These are phyloP conservation scores for Cyprinodon tularosa DNA, from an alignment of 2,113 vertebrate genomes.

Conservation along the genomic window DNA sequence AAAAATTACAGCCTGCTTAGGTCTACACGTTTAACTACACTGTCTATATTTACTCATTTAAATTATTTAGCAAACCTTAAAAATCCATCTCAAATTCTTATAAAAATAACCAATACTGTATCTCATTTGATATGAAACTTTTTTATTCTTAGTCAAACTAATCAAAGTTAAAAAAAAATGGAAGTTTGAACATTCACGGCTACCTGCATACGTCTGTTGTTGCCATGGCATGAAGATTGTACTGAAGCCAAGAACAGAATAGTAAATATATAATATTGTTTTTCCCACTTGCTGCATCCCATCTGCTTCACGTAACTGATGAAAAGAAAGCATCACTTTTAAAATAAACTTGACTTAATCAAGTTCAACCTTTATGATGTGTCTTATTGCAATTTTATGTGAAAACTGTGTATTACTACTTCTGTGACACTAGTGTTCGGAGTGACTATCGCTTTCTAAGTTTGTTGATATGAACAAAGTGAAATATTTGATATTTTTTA, in stretches of 20 bases:
- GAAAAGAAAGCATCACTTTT: neutral
- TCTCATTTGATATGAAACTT: neutral
- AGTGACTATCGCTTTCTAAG: neutral
- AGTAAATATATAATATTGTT: neutral
- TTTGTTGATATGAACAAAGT: neutral
- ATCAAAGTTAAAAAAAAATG: neutral
- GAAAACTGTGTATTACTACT: too few species aligned
- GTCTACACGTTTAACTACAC: too few species aligned
- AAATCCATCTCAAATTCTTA: too few species aligned
- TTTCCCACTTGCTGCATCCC: neutral
- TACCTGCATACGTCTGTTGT: neutral
- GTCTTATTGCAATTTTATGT: too few species aligned
- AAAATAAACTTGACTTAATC: neutral
- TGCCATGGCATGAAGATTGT: neutral
- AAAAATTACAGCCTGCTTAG: too few species aligned
- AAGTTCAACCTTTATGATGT: neutral
- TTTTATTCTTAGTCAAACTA: neutral
- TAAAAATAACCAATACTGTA: neutral
- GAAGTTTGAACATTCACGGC: neutral
- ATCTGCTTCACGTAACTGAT: too few species aligned
- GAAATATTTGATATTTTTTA: neutral
- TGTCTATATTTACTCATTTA: too few species aligned
- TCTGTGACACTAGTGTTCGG: neutral
- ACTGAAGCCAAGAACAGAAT: constrained; percentile 1
- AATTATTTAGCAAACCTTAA: too few species aligned